phyloP scores from a whole-genome alignment of 2,888 invertebrate species.

The Muschampia plurimacula region DNA sequence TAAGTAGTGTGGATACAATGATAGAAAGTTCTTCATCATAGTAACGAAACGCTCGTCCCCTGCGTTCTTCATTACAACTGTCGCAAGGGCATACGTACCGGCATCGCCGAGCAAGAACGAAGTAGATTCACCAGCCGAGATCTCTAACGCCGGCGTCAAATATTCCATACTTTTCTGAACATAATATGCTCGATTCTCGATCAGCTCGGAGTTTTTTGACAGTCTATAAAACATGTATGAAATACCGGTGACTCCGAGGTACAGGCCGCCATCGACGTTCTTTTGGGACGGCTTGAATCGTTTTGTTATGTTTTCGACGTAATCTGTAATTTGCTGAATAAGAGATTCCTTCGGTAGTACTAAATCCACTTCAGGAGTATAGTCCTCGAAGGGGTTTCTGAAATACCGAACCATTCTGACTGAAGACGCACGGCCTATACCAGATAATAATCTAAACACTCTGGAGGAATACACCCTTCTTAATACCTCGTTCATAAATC shows the following conservation, averaged over 20 bases:
- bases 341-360: slow-evolving; percentile 58
- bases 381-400: slow-evolving; percentile 70
- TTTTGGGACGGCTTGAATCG: slow-evolving; percentile 63
- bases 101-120: slow-evolving; percentile 93
- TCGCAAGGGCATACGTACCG: slow-evolving; percentile 91
- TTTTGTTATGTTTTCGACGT: slow-evolving; percentile 65
- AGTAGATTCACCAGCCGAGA: slow-evolving; percentile 86
- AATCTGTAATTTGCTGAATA: slow-evolving; percentile 60
- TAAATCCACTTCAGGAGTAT: slow-evolving; percentile 50
- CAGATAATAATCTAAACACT: slow-evolving; percentile 52
- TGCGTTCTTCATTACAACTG: slow-evolving; percentile 84
- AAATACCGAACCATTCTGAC: slow-evolving; percentile 76
- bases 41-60: slow-evolving; percentile 72
- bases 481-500: slow-evolving; percentile 51
- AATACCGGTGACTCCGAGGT: slow-evolving; percentile 89
- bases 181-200: slow-evolving; percentile 72
- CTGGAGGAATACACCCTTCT: slow-evolving; percentile 44
- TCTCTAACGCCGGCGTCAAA: slow-evolving; percentile 86
- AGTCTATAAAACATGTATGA: slow-evolving; percentile 92
- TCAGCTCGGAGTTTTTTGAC: slow-evolving; percentile 82
- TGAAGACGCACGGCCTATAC: slow-evolving; percentile 46
- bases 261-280: slow-evolving; percentile 87
- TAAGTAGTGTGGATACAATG: slow-evolving; percentile 66
- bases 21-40: slow-evolving; percentile 68
- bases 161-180: slow-evolving; percentile 87